Base-by-base conservation (phyloP, 64 coral and sea anemone genomes). In the Pachyseris speciosa region DNA sequence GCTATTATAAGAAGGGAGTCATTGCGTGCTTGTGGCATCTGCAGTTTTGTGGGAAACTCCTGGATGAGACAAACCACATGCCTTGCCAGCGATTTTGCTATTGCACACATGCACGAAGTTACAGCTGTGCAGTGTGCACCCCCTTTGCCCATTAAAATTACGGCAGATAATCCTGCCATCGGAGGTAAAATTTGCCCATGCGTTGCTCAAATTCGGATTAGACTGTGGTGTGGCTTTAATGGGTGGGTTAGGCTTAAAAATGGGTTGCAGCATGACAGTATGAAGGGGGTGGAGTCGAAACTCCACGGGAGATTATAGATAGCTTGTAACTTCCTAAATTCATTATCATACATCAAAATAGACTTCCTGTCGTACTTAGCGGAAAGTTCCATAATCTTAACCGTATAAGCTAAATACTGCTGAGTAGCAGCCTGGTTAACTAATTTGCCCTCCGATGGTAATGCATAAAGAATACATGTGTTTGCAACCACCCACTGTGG, bases 401-500 rank as follows among this genome's bases (percentile, higher is more conserved):
- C 64, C 8, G 64, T 67, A 67, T 67, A 9, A 29, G 64, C 64
- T 11, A 67, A 29, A 29, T 67, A 67, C 31, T 67, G 31, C 64
- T 67, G 64, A 30, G 10, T 67, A 30, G 8, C 64, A 33, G 15
- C 64, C 33, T 67, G 64, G 64, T 12, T 67, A 67, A 29, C 7
- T 67, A 67, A 27, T 67, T 67, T 67, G 26, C 64, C 28, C 6
- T 33, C 64, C 33, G 28, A 67, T 24, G 60, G 53, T 32, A 90
- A 47, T 9, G 73, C 17, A 78, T 90, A 63, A 37, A 90, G 83
- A 25, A 80, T 90, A 20, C 75, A 9, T 25, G 88, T 90, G 27
- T 68, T 90, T 7, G 73, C 87, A 28, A 90, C 41, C 3, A 79
- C 87, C 87, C 87, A 90, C 44, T 78, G 72, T 8, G 53, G 11